Base-by-base conservation (phyloP, 2,888 invertebrate genomes). In the Candidula unifasciata region DNA sequence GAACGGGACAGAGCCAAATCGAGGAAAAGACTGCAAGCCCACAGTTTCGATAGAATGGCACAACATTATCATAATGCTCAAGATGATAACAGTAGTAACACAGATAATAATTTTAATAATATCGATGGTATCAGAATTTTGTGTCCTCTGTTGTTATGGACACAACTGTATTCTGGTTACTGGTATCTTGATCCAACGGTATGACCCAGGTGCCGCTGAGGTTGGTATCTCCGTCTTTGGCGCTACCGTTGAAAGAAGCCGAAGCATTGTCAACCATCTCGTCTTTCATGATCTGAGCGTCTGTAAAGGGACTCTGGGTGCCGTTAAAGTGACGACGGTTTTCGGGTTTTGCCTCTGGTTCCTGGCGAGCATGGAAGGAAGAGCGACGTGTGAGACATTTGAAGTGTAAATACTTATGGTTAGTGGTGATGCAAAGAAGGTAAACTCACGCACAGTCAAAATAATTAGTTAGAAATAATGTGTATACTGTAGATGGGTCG, bases 211-310 rank as follows among this genome's bases (percentile, higher is more conserved):
- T 81, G 13, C 57, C 33, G 54, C 21, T 37, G 69, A 37, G 35
- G 69, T 57, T 60, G 64, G 78, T 52, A n/a, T 78, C 78, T 0
- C 78, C 78, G 16, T 80, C 80, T 52, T 68, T 52, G 30, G 80
- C 80, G 57, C 80, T 80, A 5, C 73, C 80, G n/a, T 71, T 71
- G 52, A 44, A 52, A 18, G 21, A 21, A 2, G 21, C 24, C 3
- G 78, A 78, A 13, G 64, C 64, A 21, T 54, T 13, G n/a, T 71
- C 80, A 1, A 57, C 16, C 71, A 57, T 60, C 57, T 81, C 80
- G 33, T 81, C 80, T 57, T 81, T 81, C 80, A 81, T 81, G 73
- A 81, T 81, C 68, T 81, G 80, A 16, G 13, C 80, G 35, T 81
- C 80, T 6, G 80, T 81, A 57, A 81, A 81, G 2, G 80, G 80